Conservation (phyloP, 2,113 vertebrate species). For the Drymodes brunneopygia region DNA sequence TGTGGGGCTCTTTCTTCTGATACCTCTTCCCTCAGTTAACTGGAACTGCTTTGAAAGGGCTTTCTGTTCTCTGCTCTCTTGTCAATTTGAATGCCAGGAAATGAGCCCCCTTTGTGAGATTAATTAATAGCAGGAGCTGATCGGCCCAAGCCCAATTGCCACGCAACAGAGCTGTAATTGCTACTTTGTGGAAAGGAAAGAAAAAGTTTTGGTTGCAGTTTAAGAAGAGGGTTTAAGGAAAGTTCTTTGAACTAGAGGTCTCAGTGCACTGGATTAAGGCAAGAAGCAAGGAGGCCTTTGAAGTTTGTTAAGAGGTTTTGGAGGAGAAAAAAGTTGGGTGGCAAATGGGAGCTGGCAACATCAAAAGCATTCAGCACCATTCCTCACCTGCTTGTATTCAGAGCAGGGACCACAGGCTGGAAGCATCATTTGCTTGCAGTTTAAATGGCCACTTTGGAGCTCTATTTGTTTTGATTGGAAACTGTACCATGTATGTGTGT, state of each 20-base stretch:
- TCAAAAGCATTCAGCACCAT: slow-evolving; percentile 85
- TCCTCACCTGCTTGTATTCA: slow-evolving; percentile 87
- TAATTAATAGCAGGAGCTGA: slow-evolving; percentile 98
- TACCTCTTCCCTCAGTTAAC: slow-evolving; percentile 84
- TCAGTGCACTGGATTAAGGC: slow-evolving; percentile 96
- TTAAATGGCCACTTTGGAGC: slow-evolving; percentile 3
- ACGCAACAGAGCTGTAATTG: slow-evolving; percentile 91
- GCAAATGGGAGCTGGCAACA: slow-evolving; percentile 89
- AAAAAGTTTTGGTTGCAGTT: slow-evolving; percentile 94
- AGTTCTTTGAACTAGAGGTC: slow-evolving; percentile 96
- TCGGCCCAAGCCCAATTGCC: slow-evolving; percentile 82
- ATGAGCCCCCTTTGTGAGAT: slow-evolving; percentile 97
- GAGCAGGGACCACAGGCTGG: slow-evolving; percentile 66
- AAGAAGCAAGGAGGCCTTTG: slow-evolving; percentile 91
- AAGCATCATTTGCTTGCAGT: slow-evolving; percentile 4
- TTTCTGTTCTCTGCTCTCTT: slow-evolving; percentile 88
- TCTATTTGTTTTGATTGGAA: neutral
- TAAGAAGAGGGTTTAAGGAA: slow-evolving; percentile 87
- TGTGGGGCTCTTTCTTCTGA: slow-evolving; percentile 85
- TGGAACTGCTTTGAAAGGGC: slow-evolving; percentile 90
- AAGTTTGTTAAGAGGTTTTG: slow-evolving; percentile 93
- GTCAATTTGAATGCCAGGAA: slow-evolving; percentile 98
- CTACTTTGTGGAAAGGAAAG: slow-evolving; percentile 90
- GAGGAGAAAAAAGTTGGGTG: slow-evolving; percentile 90
- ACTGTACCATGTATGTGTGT: neutral